Conservation (phyloP, 2,888 invertebrate genomes). For the Drosophila testacea region DNA sequence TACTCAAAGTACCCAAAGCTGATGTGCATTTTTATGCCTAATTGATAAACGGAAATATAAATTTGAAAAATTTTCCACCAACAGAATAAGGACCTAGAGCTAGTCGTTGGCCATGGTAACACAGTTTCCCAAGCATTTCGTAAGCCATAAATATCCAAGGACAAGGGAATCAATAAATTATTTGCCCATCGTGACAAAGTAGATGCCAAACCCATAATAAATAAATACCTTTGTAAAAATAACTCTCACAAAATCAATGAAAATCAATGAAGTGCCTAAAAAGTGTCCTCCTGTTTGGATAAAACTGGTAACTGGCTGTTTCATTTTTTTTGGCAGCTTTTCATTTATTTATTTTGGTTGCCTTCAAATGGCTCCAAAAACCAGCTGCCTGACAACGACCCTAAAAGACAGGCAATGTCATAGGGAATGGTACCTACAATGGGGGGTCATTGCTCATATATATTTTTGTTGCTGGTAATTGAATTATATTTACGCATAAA, state of each 20-base stretch:
- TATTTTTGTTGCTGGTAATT: slow-evolving; percentile 55
- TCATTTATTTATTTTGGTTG: slow-evolving; percentile 25
- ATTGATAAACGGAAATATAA: not conserved
- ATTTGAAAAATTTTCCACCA: not conserved
- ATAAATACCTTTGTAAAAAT: slow-evolving; percentile 57
- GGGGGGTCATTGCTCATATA: slow-evolving; percentile 3
- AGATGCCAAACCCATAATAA: slow-evolving; percentile 18
- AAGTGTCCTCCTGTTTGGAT: slow-evolving; percentile 31
- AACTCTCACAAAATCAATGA: slow-evolving; percentile 74
- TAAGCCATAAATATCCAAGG: slow-evolving; percentile 41
- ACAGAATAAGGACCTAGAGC: not conserved
- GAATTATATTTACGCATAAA: slow-evolving; percentile 70
- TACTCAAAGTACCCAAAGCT: too few species aligned
- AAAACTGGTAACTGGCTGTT: not conserved
- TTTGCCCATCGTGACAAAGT: slow-evolving; percentile 16
- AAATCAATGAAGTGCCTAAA: slow-evolving; percentile 68
- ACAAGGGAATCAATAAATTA: slow-evolving; percentile 57
- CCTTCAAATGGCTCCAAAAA: slow-evolving; percentile 34
- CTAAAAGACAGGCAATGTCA: slow-evolving; percentile 3
- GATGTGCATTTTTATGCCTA: not conserved
- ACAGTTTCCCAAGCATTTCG: slow-evolving; percentile 4
- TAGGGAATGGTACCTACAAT: not conserved
- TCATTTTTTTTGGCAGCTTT: slow-evolving; percentile 32
- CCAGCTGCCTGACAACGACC: slow-evolving; percentile 32
- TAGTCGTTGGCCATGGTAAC: not conserved